These are phyloP conservation scores for Siphamia tubifer DNA, from an alignment of 2,113 vertebrate genomes.

Conservation along the genomic window DNA sequence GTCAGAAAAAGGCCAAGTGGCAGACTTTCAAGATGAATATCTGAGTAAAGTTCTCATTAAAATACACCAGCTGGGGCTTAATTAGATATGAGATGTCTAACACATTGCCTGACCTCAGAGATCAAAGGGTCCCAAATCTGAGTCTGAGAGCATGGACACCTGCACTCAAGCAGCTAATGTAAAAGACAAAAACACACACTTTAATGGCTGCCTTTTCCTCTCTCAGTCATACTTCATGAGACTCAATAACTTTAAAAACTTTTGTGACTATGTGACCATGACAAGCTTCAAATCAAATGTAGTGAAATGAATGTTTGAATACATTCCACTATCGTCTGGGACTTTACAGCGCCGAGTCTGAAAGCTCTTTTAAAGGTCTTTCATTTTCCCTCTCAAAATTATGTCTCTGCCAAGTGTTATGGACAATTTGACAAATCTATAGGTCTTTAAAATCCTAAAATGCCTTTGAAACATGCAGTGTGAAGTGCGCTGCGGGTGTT, in stretches of 20 bases:
- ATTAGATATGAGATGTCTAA: constrained; percentile 47
- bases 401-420: too few relatives aligned
- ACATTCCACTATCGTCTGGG: background rate
- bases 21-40: constrained; percentile 56
- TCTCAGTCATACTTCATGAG: background rate
- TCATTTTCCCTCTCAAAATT: too few relatives aligned
- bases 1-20: constrained; percentile 61
- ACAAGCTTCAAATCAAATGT: background rate
- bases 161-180: background rate
- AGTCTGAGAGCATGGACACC: background rate
- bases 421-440: too few relatives aligned
- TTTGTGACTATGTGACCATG: background rate
- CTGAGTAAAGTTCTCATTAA: constrained; percentile 60
- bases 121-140: constrained; percentile 17
- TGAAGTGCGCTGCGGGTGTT: background rate
- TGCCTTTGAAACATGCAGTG: background rate
- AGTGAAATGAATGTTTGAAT: background rate
- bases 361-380: background rate
- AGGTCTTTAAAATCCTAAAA: too few relatives aligned
- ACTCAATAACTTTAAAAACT: background rate
- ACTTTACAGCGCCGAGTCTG: background rate
- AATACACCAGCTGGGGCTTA: constrained; percentile 42
- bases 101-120: constrained; percentile 25
- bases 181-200: background rate
- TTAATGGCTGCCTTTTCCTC: background rate